These are phyloP conservation scores for Acanthopleura granulata DNA, from an alignment of 2,888 invertebrate species.

Conservation along the genomic window DNA sequence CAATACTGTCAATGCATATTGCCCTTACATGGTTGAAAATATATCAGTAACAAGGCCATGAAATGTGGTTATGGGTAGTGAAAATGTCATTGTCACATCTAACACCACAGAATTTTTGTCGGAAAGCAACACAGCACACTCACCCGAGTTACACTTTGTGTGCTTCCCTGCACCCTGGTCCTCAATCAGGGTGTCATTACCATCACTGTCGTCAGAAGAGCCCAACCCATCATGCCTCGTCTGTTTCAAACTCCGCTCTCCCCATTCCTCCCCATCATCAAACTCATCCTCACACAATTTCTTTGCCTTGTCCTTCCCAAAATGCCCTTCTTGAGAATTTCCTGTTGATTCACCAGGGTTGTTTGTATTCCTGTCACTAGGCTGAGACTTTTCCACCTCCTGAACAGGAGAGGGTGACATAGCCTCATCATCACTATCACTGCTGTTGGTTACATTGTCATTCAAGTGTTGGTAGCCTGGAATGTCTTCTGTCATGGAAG, in stretches of 20 bases:
- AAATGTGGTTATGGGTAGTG: too few species aligned
- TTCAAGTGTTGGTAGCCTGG: not conserved
- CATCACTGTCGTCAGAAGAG: not conserved
- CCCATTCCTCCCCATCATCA: constrained; percentile 58
- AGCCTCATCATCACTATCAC: not conserved
- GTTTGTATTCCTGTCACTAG: not conserved
- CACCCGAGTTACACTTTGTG: not conserved
- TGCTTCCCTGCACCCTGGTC: not conserved
- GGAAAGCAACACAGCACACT: not conserved
- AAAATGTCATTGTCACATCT: too few species aligned
- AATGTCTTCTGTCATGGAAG: not conserved
- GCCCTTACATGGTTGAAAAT: too few species aligned
- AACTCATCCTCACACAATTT: constrained; percentile 34
- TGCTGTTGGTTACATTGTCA: not conserved
- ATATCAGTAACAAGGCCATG: too few species aligned
- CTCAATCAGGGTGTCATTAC: constrained; percentile 7
- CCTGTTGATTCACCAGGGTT: not conserved
- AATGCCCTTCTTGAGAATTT: not conserved
- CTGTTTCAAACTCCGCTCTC: constrained; percentile 33
- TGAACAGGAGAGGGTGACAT: not conserved
- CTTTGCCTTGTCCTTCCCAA: not conserved
- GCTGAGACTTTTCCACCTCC: not conserved
- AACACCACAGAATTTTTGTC: not conserved
- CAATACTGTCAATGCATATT: too few species aligned
- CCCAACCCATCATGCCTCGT: not conserved